phyloP scores from a whole-genome alignment of 2,113 vertebrate species.

The Ellobius talpinus region DNA sequence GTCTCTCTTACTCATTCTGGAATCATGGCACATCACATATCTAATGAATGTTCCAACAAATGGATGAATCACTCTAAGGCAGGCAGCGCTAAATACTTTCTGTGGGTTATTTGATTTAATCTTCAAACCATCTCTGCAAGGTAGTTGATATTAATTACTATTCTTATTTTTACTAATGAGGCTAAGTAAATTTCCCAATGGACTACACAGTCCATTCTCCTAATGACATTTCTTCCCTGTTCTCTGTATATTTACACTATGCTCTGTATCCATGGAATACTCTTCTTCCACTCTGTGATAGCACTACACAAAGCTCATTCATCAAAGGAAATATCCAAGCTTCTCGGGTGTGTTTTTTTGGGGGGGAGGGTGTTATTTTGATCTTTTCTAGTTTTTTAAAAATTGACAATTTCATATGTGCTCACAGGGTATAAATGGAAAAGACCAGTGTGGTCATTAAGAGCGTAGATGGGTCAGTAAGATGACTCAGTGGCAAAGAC shows the following conservation, averaged over 20 bases:
- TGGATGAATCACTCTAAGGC: constrained; percentile 34
- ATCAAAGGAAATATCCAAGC: neutral
- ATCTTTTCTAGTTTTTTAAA: neutral
- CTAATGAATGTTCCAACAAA: constrained; percentile 30
- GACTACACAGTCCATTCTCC: neutral
- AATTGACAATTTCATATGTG: neutral
- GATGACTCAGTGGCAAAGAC: neutral
- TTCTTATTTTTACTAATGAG: neutral
- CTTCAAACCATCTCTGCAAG: neutral
- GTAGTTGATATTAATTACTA: constrained; percentile 20
- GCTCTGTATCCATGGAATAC: neutral
- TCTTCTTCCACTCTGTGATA: neutral
- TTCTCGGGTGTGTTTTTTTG: neutral
- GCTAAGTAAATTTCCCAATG: neutral
- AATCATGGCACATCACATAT: neutral
- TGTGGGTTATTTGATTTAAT: constrained; percentile 18
- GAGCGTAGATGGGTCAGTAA: neutral
- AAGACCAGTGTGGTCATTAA: neutral
- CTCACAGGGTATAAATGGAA: neutral
- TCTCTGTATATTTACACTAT: neutral
- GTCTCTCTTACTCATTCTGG: neutral
- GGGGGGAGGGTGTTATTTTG: neutral
- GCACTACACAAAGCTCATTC: neutral
- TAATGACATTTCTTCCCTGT: neutral
- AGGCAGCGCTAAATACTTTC: neutral